These are phyloP conservation scores for Geodia barretti DNA, from an alignment of 37 sponge, comb jelly and placozoan species.

Conservation along the genomic window DNA sequence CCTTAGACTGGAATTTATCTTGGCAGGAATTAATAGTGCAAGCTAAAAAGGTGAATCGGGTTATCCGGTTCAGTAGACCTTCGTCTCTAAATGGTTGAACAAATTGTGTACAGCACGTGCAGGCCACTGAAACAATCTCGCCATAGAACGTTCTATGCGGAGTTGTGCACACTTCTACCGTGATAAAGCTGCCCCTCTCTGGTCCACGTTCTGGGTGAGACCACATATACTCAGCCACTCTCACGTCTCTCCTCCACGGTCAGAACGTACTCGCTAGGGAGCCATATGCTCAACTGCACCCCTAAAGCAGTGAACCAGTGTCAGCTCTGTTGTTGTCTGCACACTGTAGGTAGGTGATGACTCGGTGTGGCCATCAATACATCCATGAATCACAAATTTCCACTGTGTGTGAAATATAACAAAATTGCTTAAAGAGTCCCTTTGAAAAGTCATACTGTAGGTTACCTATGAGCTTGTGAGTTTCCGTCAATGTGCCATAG, in stretches of 20 bases:
- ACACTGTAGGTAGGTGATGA: constrained; percentile 16
- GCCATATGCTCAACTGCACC: constrained; percentile 12
- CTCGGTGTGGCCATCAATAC: constrained; percentile 37
- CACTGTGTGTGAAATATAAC: too few relatives aligned
- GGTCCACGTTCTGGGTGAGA: constrained; percentile 46
- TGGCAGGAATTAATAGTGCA: constrained; percentile 48
- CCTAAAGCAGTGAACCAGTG: constrained; percentile 24
- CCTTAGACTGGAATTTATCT: constrained; percentile 24
- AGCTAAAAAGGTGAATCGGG: constrained; percentile 38
- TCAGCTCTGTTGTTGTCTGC: constrained; percentile 27
- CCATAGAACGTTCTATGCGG: constrained; percentile 73
- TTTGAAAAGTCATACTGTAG: neutral
- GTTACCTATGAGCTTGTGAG: constrained; percentile 43
- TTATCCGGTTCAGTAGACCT: constrained; percentile 26
- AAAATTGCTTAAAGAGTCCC: neutral
- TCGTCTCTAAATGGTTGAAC: constrained; percentile 29
- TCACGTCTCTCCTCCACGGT: constrained; percentile 46
- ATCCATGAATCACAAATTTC: constrained; percentile 30
- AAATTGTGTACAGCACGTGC: constrained; percentile 27
- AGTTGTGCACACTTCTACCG: constrained; percentile 60
- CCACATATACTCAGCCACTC: constrained; percentile 55
- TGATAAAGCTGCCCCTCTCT: constrained; percentile 50
- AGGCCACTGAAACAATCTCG: constrained; percentile 33
- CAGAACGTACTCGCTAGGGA: constrained; percentile 18
- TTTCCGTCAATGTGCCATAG: constrained; percentile 62